Base-by-base conservation (phyloP, 2,888 invertebrate species). In the Caenorhabditis uteleia region DNA sequence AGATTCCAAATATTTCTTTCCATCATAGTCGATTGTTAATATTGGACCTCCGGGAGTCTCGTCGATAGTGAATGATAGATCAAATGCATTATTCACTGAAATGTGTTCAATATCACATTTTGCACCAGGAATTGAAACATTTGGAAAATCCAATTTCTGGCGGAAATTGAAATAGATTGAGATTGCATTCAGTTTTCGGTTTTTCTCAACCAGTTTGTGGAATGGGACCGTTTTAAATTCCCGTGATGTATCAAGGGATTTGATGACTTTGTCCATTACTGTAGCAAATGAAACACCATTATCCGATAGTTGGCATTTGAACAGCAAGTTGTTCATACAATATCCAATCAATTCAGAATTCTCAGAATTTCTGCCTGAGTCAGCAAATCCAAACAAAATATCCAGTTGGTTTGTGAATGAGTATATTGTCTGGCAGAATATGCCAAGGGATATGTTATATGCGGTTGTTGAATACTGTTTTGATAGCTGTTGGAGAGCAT, bases 41-140 rank as follows among this genome's bases (percentile, higher is more conserved):
- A 62, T 18, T 16, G 71, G 31, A 23, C 64, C 70, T 3, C 56
- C 44, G 0, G 57, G 68, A 8, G 73, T 68, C 29, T 79, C 78
- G 39, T 80, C 80, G 8, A 80, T 60, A 5, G 80, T 80, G 27
- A 74, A 67, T 1, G 77, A 76, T 18, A 79, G 60, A 40, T 76
- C 70, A 42, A 80, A 80, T 14, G 74, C 70, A 14, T 68, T 68
- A 36, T 78, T 79, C 38, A 71, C 56, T 4, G 79, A 75, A 3
- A 77, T 25, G 47, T 80, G 80, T 3, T 50, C 48, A 25, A 80
- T 67, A 23, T 51, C 55, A 27, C 64, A 54, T 5, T 44, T 25
- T 0, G 56, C 39, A 2, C 68, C 68, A 6, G 44, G 43, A 14
- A 80, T 55, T 2, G 64, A 49, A 4, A 80, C 70, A 4, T 18